Conservation (phyloP, 2,113 vertebrate genomes). For the Hypanus sabinus region DNA sequence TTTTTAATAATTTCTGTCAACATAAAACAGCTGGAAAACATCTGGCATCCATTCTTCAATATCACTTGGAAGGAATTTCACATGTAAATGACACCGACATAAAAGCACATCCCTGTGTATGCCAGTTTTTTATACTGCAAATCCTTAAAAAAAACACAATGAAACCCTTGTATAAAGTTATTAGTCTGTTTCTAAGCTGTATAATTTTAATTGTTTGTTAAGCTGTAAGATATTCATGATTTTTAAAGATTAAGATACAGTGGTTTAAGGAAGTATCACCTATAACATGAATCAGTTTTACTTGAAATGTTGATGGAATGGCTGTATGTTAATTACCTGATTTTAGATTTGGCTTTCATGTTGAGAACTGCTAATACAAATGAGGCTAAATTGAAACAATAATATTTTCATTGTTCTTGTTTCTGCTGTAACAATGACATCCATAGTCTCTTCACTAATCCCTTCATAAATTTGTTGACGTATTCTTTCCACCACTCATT, state of each 20-base stretch:
- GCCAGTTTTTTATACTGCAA: constrained; percentile 56
- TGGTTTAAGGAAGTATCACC: background rate
- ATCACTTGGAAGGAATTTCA: constrained; percentile 72
- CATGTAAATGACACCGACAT: constrained; percentile 76
- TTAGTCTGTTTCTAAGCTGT: background rate
- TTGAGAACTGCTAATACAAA: background rate
- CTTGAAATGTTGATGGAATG: background rate
- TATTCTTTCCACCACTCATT: background rate
- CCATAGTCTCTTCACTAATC: background rate
- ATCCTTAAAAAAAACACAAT: constrained; percentile 56
- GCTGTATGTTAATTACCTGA: background rate
- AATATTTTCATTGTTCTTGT: background rate
- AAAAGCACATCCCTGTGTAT: constrained; percentile 68
- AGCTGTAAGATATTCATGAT: background rate
- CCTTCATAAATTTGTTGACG: background rate
- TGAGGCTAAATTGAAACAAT: background rate
- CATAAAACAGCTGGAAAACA: constrained; percentile 70
- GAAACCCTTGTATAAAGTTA: constrained; percentile 53
- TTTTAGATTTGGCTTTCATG: background rate
- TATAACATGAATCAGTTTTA: background rate
- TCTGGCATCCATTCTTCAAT: constrained; percentile 73
- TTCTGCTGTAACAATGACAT: background rate
- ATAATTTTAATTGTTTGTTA: background rate
- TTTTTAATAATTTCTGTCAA: constrained; percentile 66
- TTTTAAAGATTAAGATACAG: background rate